phyloP scores from a whole-genome alignment of 1,140 invertebrate species.

The Lucilia sericata region DNA sequence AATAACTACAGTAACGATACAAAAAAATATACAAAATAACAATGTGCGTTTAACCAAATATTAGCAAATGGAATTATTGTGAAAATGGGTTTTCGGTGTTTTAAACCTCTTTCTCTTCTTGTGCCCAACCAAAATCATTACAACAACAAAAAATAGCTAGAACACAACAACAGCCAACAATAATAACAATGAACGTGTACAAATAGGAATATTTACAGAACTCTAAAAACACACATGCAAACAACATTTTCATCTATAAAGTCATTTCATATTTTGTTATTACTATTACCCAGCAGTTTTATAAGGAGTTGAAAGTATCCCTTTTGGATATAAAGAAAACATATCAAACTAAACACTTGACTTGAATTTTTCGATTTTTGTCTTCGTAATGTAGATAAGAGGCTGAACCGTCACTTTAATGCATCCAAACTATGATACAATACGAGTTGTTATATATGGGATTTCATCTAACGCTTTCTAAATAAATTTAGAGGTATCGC shows the following conservation, averaged over 20 bases:
- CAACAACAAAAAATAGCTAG: neutral
- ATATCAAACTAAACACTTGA: no score
- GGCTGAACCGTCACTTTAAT: no score
- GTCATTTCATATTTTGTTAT: slow-evolving; percentile 34
- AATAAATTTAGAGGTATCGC: no score
- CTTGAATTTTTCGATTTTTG: no score
- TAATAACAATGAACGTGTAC: slow-evolving; percentile 36
- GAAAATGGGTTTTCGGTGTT: slow-evolving; percentile 41
- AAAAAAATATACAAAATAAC: neutral
- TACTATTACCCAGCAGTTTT: neutral
- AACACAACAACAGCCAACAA: neutral
- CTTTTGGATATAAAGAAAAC: no score
- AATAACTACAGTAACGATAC: neutral
- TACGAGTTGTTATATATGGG: no score
- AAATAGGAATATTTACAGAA: slow-evolving; percentile 16
- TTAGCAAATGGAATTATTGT: slow-evolving; percentile 31
- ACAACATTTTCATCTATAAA: neutral
- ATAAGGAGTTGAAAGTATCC: no score
- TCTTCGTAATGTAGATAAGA: no score
- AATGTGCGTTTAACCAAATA: slow-evolving; percentile 28
- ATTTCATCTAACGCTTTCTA: no score
- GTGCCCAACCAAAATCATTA: neutral
- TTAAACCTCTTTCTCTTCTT: neutral
- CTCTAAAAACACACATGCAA: neutral
- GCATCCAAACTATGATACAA: no score